Evolutionary conservation across 2,113 vertebrate species (phyloP).

Genomic region (Tetrao urogallus): DNA sequence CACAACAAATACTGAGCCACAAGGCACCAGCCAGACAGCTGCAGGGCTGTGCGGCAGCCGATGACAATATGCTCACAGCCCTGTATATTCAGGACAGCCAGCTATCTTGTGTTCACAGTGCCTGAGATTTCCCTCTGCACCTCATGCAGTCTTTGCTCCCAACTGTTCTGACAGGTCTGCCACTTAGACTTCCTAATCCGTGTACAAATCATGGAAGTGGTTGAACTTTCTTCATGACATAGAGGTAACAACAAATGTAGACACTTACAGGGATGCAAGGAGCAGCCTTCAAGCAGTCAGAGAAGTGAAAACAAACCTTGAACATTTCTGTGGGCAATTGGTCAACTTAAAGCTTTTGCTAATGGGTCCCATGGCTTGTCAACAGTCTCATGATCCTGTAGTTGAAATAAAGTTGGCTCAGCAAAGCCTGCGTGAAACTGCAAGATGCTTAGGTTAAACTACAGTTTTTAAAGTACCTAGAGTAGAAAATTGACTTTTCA

Average conservation of each 20-base stretch:
- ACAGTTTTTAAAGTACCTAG: neutral
- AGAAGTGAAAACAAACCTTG: neutral
- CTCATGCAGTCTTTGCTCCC: neutral
- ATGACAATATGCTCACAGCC: neutral
- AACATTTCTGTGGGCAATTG: neutral
- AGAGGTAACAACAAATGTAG: neutral
- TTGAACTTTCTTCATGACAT: neutral
- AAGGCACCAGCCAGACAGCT: neutral
- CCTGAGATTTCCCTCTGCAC: neutral
- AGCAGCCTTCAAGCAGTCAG: neutral
- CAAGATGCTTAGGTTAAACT: neutral
- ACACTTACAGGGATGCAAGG: neutral
- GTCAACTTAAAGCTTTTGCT: neutral
- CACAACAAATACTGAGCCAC: neutral
- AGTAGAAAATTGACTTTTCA: neutral
- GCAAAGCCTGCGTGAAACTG: neutral
- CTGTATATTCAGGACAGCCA: neutral
- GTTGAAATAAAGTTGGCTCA: neutral
- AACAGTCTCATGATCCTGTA: neutral
- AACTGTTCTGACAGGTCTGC: neutral
- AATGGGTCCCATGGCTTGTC: neutral
- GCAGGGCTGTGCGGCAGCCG: neutral
- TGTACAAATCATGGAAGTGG: neutral
- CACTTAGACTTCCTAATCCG: neutral
- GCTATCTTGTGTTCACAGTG: neutral